Percentiles rank a stretch among this genome's conserved stretches.
phyloP scores from a whole-genome alignment of 2,113 vertebrate species.

The Callopanchax toddi region DNA sequence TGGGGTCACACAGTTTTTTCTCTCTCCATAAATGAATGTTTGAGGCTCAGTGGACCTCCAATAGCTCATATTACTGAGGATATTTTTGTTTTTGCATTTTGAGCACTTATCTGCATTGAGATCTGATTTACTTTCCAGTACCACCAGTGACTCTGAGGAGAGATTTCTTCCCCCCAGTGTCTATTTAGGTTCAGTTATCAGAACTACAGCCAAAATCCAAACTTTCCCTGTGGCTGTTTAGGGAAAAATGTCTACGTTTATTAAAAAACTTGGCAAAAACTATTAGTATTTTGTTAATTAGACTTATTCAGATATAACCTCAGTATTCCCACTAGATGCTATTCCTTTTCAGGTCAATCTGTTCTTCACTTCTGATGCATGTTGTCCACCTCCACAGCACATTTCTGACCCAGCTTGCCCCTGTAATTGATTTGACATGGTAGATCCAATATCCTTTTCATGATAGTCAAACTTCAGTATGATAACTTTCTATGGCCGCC shows the following conservation, averaged over 20 bases:
- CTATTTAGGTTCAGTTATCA: no score
- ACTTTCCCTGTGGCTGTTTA: neutral
- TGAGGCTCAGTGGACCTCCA: slow-evolving; percentile 1
- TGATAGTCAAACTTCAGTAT: slow-evolving; percentile 82
- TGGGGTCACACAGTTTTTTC: neutral
- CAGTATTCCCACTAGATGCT: neutral
- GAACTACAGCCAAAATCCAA: neutral
- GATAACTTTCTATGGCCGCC: slow-evolving; percentile 70
- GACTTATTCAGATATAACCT: slow-evolving; percentile 15
- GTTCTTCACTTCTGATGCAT: slow-evolving; percentile 73
- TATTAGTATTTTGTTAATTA: slow-evolving; percentile 23
- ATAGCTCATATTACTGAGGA: slow-evolving; percentile 18
- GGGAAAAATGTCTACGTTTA: neutral
- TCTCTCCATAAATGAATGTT: neutral
- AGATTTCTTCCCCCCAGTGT: no score
- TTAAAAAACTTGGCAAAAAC: slow-evolving; percentile 27
- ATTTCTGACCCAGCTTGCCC: slow-evolving; percentile 81
- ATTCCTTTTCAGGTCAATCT: slow-evolving; percentile 61
- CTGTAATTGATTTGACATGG: slow-evolving; percentile 83
- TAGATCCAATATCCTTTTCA: slow-evolving; percentile 84
- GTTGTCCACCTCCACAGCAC: slow-evolving; percentile 68
- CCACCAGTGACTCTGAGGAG: no score
- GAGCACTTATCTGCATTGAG: no score
- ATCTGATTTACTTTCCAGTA: neutral
- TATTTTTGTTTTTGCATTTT: neutral